phyloP scores from a whole-genome alignment of 92 coral and sea anemone species.

The Ricordea florida region DNA sequence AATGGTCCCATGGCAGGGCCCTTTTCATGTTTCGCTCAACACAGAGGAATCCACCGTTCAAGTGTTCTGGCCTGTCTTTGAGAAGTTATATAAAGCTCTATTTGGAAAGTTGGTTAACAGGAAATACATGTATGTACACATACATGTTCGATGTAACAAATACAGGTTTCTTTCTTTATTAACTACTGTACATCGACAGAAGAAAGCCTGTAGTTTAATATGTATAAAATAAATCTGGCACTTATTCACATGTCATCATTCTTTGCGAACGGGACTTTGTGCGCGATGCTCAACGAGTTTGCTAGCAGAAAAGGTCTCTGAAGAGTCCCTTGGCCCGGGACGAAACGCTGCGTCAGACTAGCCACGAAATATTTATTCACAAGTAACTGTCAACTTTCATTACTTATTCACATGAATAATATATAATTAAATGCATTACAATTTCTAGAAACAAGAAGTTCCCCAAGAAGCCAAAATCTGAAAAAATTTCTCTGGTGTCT shows the following conservation, averaged over 20 bases:
- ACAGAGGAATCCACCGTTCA: slow-evolving; percentile 34
- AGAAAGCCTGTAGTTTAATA: too few relatives aligned
- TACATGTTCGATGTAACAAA: too few relatives aligned
- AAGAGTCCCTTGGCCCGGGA: too few relatives aligned
- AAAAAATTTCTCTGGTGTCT: slow-evolving; percentile 38
- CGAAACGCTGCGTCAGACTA: too few relatives aligned
- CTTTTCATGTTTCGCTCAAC: slow-evolving; percentile 60
- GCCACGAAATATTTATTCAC: too few relatives aligned
- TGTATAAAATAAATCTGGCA: too few relatives aligned
- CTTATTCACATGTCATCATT: too few relatives aligned
- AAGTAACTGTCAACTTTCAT: too few relatives aligned
- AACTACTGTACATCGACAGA: too few relatives aligned
- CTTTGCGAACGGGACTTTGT: too few relatives aligned
- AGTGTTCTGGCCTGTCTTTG: slow-evolving; percentile 53
- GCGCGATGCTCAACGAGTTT: too few relatives aligned
- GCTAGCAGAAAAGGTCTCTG: background rate
- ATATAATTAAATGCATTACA: background rate
- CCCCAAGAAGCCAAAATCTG: slow-evolving; percentile 52
- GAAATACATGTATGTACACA: background rate
- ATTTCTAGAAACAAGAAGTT: slow-evolving; percentile 29
- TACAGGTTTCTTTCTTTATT: too few relatives aligned
- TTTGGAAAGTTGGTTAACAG: slow-evolving; percentile 38
- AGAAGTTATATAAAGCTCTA: slow-evolving; percentile 29
- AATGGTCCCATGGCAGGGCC: slow-evolving; percentile 56
- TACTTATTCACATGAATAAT: background rate